These are phyloP conservation scores for Turritopsis rubra DNA, from an alignment of 30 jellyfish, hydroid and myxozoan genomes.

Conservation along the genomic window DNA sequence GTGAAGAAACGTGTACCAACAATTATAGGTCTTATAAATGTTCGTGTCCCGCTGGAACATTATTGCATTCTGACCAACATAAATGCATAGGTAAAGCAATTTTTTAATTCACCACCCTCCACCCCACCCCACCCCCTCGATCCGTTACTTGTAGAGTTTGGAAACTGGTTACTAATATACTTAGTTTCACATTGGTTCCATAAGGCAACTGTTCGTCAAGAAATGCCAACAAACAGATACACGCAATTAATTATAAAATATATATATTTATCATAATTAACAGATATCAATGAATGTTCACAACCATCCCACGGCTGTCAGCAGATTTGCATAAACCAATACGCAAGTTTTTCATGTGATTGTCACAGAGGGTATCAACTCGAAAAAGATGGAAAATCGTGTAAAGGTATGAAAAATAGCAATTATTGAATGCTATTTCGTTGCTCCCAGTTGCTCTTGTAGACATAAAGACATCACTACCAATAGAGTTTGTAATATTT, in stretches of 20 bases:
- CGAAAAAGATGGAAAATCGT: slow-evolving; percentile 61
- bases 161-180: no score
- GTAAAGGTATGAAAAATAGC: slow-evolving; percentile 41
- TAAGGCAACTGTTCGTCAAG: no score
- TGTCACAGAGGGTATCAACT: slow-evolving; percentile 60
- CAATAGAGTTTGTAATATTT: no score
- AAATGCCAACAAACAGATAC: not conserved
- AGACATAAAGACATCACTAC: no score
- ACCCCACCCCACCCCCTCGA: no score
- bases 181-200: no score
- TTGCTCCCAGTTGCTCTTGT: no score
- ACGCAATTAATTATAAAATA: not conserved
- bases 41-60: slow-evolving; percentile 15
- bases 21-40: slow-evolving; percentile 4
- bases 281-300: slow-evolving; percentile 75
- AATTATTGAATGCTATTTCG: no score
- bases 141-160: no score
- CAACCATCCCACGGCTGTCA: slow-evolving; percentile 35
- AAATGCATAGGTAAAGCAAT: slow-evolving; percentile 10
- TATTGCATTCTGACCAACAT: slow-evolving; percentile 2
- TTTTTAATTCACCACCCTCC: no score
- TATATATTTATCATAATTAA: not conserved
- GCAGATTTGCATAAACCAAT: slow-evolving; percentile 50
- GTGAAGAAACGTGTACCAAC: slow-evolving; percentile 15
- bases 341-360: slow-evolving; percentile 61